Base-by-base conservation (phyloP, 2,113 vertebrate genomes). In the Ahaetulla prasina region DNA sequence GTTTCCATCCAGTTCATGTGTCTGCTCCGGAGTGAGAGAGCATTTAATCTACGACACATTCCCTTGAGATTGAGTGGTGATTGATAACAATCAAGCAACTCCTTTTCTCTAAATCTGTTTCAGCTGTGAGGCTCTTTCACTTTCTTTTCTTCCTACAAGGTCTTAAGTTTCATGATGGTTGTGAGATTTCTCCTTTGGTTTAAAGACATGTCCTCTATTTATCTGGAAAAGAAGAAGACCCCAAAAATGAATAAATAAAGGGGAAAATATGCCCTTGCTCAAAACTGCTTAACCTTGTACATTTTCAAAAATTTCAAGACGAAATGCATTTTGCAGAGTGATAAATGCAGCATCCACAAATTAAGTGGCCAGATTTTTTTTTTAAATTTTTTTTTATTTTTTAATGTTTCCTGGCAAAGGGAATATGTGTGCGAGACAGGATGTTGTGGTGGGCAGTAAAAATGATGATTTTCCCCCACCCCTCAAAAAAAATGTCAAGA, bases 31-130 rank as follows among this genome's bases (percentile, higher is more conserved):
- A 47, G 45, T 47, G 45, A 47, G 45, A 74, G 5, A 80, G 7
- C 12, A 5, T 52, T 50, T 18, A n/a, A 2, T 3, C 8, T 43
- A 1, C 3, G 18, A 25, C 1, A 18, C 0, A 30, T 2, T 30
- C 49, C 16, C 2, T 47, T 45, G 8, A 11, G 5, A 9, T 9
- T 50, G 2, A 43, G 35, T 9, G 18, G 1, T 39, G 16, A 39
- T 39, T 43, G 35, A 80, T 80, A 22, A 8, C 0, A 80, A 43
- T 43, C 1, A 80, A 80, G 74, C 18, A 43, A 80, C 18, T 39
- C 0, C 0, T 1, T 80, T 43, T 18, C 11, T 27, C 2, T 12
- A 85, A 10, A 11, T 20, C 6, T 57, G 22, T 47, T 27, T 4
- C 10, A 27, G 18, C 43, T 25, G 54, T 55, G 8, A 35, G 10